Conservation (phyloP, 2,113 vertebrate genomes). For the Bolborhynchus lineola region DNA sequence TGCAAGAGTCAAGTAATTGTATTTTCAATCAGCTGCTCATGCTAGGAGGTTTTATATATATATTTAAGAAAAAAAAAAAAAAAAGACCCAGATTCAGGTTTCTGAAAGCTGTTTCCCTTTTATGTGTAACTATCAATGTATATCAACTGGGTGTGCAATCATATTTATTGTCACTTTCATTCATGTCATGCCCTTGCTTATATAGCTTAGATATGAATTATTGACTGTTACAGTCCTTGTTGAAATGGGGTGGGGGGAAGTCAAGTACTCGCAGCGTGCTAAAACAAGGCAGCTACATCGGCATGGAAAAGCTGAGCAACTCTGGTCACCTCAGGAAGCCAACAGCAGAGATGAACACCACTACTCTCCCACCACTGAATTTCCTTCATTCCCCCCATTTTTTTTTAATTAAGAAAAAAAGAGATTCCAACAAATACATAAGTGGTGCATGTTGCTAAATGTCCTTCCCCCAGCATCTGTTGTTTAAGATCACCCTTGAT, state of each 20-base stretch:
- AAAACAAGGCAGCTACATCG: background rate
- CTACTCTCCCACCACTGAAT: fast-evolving
- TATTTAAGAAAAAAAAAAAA: background rate
- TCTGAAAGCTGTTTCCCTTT: constrained; percentile 55
- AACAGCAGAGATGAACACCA: background rate
- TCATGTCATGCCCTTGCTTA: constrained; percentile 80
- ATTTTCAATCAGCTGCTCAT: constrained; percentile 58
- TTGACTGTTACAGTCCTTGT: constrained; percentile 74
- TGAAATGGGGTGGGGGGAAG: constrained; percentile 47
- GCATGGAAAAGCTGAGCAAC: background rate
- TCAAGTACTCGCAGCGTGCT: constrained; percentile 42
- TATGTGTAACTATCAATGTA: constrained; percentile 76
- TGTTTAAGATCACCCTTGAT: constrained; percentile 78
- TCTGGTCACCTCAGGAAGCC: background rate
- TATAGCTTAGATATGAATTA: constrained; percentile 79
- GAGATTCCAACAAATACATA: constrained; percentile 52
- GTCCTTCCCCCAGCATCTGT: constrained; percentile 76
- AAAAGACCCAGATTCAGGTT: background rate
- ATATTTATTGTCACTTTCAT: constrained; percentile 82
- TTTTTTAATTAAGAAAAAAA: background rate
- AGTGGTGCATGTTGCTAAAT: constrained; percentile 62
- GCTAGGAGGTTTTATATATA: constrained; percentile 24
- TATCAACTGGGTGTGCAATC: constrained; percentile 76
- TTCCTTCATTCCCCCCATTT: background rate
- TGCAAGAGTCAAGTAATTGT: constrained; percentile 66